Conservation (phyloP, 92 coral and sea anemone genomes). For the Pocillopora grandis region DNA sequence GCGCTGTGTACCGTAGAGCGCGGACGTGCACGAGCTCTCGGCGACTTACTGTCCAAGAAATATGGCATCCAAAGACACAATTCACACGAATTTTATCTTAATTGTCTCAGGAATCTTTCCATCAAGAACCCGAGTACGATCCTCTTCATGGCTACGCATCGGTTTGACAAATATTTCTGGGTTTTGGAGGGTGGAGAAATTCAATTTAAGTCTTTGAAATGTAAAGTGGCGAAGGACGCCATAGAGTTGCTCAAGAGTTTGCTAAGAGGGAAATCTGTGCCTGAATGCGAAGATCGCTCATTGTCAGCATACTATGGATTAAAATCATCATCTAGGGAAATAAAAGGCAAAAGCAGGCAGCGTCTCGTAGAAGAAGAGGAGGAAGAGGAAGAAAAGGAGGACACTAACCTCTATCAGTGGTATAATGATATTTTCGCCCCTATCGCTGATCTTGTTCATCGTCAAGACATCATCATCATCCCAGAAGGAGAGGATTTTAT, state of each 20-base stretch:
- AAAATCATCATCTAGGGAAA: not conserved
- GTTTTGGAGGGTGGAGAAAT: not conserved
- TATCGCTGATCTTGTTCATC: not conserved
- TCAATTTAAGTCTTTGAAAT: too few species aligned
- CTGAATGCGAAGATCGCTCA: slow-evolving; percentile 22
- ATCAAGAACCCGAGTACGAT: not conserved
- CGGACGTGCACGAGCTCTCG: slow-evolving; percentile 27
- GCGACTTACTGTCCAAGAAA: slow-evolving; percentile 16
- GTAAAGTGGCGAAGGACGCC: too few species aligned
- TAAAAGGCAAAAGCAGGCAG: not conserved
- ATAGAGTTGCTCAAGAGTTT: not conserved
- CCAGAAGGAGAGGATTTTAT: slow-evolving; percentile 24
- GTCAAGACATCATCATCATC: slow-evolving; percentile 14
- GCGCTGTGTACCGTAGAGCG: slow-evolving; percentile 23
- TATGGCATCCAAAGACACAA: not conserved
- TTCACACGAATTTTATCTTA: not conserved
- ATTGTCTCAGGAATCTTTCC: not conserved
- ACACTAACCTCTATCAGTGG: not conserved
- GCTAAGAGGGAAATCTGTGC: not conserved
- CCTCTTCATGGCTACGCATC: slow-evolving; percentile 7
- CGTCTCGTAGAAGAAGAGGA: slow-evolving; percentile 5
- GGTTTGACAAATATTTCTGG: not conserved
- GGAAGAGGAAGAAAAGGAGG: not conserved
- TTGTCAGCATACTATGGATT: slow-evolving; percentile 5
- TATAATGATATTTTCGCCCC: slow-evolving; percentile 8